Evolutionary conservation across 2,113 vertebrate species (phyloP).

Genomic region (Motacilla tschutschensis): DNA sequence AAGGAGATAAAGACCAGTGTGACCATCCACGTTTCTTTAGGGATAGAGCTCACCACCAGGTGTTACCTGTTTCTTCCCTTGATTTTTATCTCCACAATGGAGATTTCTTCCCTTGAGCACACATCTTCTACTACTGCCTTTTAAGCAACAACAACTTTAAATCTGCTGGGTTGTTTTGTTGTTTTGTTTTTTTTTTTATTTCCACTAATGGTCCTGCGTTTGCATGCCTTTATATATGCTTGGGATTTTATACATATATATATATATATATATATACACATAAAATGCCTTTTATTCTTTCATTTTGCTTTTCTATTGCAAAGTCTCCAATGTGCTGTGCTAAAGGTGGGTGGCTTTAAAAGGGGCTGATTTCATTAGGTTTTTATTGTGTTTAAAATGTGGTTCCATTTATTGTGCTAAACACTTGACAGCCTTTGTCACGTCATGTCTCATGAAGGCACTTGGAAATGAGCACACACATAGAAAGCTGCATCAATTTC

Average conservation of each 20-base stretch:
- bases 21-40: accelerated
- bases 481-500: slow-evolving; percentile 47
- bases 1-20: too few species aligned
- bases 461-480: slow-evolving; percentile 39
- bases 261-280: too few species aligned
- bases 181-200: background rate
- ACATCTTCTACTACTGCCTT: background rate
- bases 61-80: background rate
- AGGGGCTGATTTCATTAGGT: slow-evolving; percentile 35
- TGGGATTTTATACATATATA: background rate
- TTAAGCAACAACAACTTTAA: background rate
- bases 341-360: slow-evolving; percentile 55
- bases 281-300: background rate
- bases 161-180: background rate
- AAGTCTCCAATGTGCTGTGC: background rate
- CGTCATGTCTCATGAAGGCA: slow-evolving; percentile 30
- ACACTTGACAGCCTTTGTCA: slow-evolving; percentile 55
- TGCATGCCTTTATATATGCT: background rate
- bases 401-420: slow-evolving; percentile 51
- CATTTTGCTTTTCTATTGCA: background rate
- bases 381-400: slow-evolving; percentile 55
- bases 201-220: background rate
- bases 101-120: background rate
- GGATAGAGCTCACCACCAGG: background rate
- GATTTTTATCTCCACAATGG: background rate